Percentiles rank a stretch among this genome's conserved stretches.
These are phyloP conservation scores for Tyria jacobaeae DNA, from an alignment of 2,888 invertebrate genomes.

Conservation along the genomic window DNA sequence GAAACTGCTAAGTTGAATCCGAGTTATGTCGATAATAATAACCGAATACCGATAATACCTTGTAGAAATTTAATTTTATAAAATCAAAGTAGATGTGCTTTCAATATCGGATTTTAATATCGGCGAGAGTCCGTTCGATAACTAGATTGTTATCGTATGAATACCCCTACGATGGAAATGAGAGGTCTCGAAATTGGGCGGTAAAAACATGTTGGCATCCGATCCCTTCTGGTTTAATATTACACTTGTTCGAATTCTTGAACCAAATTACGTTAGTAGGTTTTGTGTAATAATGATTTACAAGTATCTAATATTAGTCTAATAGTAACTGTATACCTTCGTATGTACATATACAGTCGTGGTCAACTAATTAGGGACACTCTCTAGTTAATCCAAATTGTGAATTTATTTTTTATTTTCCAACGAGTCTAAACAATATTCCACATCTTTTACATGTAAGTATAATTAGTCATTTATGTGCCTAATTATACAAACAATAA, in stretches of 20 bases:
- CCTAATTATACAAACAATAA: no score
- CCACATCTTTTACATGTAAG: no score
- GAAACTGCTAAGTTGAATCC: background rate
- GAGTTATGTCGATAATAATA: no score
- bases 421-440: no score
- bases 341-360: no score
- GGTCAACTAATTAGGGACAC: no score
- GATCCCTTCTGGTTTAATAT: conserved; percentile 57
- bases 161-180: conserved; percentile 61
- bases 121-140: conserved; percentile 62
- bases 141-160: conserved; percentile 73
- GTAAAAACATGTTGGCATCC: conserved; percentile 62
- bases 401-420: no score
- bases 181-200: conserved; percentile 55
- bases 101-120: conserved; percentile 73
- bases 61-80: conserved; percentile 13
- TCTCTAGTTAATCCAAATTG: no score
- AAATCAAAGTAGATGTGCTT: conserved; percentile 38
- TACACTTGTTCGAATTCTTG: conserved; percentile 57
- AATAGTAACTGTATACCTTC: no score
- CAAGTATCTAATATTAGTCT: no score
- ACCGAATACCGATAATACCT: background rate
- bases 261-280: conserved; percentile 48
- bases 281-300: background rate
- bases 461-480: no score